Evolutionary conservation across 2,888 invertebrate species (phyloP).

Genomic region (Sinhomidia bicolor): DNA sequence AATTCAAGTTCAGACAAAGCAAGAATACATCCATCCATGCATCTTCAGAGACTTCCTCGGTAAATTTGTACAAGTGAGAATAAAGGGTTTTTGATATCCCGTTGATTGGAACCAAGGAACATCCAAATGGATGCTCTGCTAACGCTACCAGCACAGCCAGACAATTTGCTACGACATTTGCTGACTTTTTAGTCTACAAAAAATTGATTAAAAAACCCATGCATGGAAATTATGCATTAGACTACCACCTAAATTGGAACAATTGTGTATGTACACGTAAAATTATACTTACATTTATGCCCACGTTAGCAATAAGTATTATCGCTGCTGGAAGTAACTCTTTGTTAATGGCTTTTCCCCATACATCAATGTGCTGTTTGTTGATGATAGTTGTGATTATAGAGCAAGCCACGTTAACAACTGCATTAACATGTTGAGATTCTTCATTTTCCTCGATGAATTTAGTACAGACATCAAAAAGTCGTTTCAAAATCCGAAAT

Average conservation of each 20-base stretch:
- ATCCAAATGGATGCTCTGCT: slow-evolving; percentile 65
- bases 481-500: slow-evolving; percentile 70
- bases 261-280: too few species aligned
- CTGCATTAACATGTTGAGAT: slow-evolving; percentile 51
- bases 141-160: slow-evolving; percentile 73
- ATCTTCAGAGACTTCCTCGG: slow-evolving; percentile 61
- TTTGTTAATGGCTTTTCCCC: slow-evolving; percentile 67
- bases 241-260: background rate
- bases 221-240: background rate
- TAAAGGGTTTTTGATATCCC: slow-evolving; percentile 64
- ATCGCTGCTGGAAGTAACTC: slow-evolving; percentile 68
- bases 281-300: slow-evolving; percentile 73
- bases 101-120: slow-evolving; percentile 63
- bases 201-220: background rate
- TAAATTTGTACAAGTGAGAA: slow-evolving; percentile 60
- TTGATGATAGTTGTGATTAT: slow-evolving; percentile 70
- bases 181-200: slow-evolving; percentile 71
- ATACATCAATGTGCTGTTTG: slow-evolving; percentile 68
- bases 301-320: slow-evolving; percentile 68
- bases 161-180: slow-evolving; percentile 75
- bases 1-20: slow-evolving; percentile 75
- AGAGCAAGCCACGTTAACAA: slow-evolving; percentile 69
- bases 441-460: slow-evolving; percentile 65
- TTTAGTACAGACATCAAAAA: slow-evolving; percentile 69
- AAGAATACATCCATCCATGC: slow-evolving; percentile 76